Evolutionary conservation across 1,140 invertebrate species (phyloP).

Genomic region (Euwallacea fornicatus): DNA sequence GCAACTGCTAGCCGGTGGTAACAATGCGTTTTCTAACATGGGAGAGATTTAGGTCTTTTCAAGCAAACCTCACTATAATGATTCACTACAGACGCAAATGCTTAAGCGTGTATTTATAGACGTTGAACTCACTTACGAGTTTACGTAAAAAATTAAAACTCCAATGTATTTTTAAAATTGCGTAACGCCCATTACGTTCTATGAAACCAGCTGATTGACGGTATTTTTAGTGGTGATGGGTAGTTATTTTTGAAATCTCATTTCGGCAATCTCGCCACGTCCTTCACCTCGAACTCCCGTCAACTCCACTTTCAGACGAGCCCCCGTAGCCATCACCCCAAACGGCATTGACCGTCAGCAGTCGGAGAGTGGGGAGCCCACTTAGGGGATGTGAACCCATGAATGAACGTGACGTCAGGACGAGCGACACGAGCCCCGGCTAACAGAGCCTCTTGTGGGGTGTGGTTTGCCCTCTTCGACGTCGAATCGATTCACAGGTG

Average conservation of each 20-base stretch:
- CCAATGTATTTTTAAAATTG: constrained; percentile 19
- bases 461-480: constrained; percentile 18
- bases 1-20: no score
- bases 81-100: constrained; percentile 1
- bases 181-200: background rate
- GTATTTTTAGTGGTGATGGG: constrained; percentile 14
- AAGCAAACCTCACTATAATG: background rate
- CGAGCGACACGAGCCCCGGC: constrained; percentile 18
- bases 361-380: constrained; percentile 9
- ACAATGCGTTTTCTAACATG: no score
- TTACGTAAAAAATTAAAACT: no score
- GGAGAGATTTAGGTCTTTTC: no score
- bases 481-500: constrained; percentile 23
- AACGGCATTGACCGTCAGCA: constrained; percentile 30
- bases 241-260: background rate
- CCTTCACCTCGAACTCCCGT: constrained; percentile 17
- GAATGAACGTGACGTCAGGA: constrained; percentile 36
- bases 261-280: constrained; percentile 9
- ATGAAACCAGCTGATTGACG: constrained; percentile 14
- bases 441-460: constrained; percentile 25
- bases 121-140: constrained; percentile 11
- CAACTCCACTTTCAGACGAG: background rate
- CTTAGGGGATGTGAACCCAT: constrained; percentile 31
- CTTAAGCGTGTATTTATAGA: constrained; percentile 17
- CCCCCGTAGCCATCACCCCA: constrained; percentile 5